Base-by-base conservation (phyloP, 2,888 invertebrate genomes). In the Euclidia mi region DNA sequence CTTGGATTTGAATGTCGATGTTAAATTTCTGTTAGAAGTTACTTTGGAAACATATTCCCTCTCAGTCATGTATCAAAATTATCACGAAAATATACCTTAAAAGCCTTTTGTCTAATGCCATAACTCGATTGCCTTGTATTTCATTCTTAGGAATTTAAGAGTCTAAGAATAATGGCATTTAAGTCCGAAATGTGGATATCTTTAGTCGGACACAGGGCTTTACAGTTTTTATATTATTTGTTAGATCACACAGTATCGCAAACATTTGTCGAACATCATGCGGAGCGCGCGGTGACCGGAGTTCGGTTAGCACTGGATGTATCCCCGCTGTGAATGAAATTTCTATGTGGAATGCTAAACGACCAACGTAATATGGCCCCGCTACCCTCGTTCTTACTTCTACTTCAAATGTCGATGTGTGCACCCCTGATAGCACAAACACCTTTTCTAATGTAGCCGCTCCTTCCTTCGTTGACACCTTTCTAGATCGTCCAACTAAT, bases 381-480 rank as follows among this genome's bases (percentile, higher is more conserved):
- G 83, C 83, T 81, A 81, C 74, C 80, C 81, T 82, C 76, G 76
- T 81, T 76, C 55, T 76, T 72, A 78, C 72, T 79, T 79, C 81
- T 56, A 55, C 53, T 84, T 83, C 76, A 78, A 78, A 79, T 72
- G 65, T 88, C 82, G 79, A 88, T 91, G 90, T 93, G 89, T 92
- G 92, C 94, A 94, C 94, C 80, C 81, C 81, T 87, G 82, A 89
- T 87, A 81, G 92, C 92, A 92, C 90, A 87, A 81, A 85, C 88
- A 89, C 86, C 90, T 89, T 88, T 82, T 89, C 81, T 74, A 66
- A 69, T 73, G 83, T 93, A 93, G 92, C 80, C 92, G 93, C 94
- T 94, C 94, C 94, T 94, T 92, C 91, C 92, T 94, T 91, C 93
- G 91, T 92, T 90, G 88, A 91, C 91, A 91, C 90, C 92, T 93